phyloP scores from a whole-genome alignment of 2,888 invertebrate species.

The Horisme vitalbata region DNA sequence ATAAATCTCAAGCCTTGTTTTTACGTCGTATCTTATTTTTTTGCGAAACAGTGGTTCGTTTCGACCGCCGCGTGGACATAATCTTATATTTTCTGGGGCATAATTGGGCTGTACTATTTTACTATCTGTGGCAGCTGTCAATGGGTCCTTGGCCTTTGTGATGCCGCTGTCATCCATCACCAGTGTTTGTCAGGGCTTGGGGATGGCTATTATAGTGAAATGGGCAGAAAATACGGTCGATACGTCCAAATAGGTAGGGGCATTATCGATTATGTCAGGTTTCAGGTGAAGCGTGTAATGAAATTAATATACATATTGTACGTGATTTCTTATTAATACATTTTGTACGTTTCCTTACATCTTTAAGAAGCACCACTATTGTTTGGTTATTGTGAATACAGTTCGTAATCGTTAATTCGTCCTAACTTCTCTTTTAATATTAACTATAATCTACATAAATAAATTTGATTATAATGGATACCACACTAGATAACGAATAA shows the following conservation, averaged over 20 bases:
- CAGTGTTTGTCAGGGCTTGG: constrained; percentile 59
- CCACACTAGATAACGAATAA: too few species aligned
- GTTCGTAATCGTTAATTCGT: constrained; percentile 21
- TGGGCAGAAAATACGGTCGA: constrained; percentile 69
- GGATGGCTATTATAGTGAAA: constrained; percentile 65
- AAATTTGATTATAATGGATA: too few species aligned
- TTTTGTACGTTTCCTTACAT: constrained; percentile 2
- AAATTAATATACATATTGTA: constrained; percentile 35
- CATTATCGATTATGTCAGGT: constrained; percentile 67
- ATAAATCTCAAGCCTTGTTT: constrained; percentile 21
- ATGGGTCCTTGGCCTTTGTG: constrained; percentile 69
- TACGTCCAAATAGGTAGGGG: constrained; percentile 59
- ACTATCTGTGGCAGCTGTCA: constrained; percentile 52
- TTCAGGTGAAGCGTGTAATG: constrained; percentile 43
- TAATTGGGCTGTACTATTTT: constrained; percentile 56
- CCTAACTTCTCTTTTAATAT: too few species aligned
- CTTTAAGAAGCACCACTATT: neutral
- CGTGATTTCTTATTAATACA: constrained; percentile 1
- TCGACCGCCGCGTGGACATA: constrained; percentile 52
- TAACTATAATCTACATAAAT: too few species aligned
- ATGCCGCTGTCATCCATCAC: constrained; percentile 69
- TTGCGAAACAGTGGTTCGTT: constrained; percentile 45
- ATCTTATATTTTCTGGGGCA: constrained; percentile 39
- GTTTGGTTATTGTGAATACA: constrained; percentile 16
- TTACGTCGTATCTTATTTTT: constrained; percentile 34